These are phyloP conservation scores for Probaryconus sp. DNA, from an alignment of 1,140 invertebrate species.

Conservation along the genomic window DNA sequence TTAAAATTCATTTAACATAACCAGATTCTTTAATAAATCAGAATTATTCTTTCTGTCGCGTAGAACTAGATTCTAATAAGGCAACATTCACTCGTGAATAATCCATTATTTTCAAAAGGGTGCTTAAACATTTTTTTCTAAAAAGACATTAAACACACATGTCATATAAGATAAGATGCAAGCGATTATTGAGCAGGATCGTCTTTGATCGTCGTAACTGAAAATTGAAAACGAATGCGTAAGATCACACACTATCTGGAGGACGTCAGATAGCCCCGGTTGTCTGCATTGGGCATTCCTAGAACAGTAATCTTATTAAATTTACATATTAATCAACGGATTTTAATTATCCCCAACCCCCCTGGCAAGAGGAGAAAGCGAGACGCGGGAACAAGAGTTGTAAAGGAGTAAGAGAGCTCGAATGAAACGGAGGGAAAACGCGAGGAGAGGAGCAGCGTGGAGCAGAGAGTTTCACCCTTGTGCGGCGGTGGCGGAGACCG, in stretches of 20 bases:
- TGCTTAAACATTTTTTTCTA: no score
- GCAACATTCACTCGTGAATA: no score
- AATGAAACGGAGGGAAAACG: conserved; percentile 48
- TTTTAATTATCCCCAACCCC: conserved; percentile 92
- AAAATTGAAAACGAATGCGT: conserved; percentile 57
- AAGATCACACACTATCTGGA: conserved; percentile 54
- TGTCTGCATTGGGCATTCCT: conserved; percentile 78
- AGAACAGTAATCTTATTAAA: conserved; percentile 96
- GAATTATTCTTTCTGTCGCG: no score
- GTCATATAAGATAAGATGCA: not conserved
- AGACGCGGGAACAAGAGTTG: conserved; percentile 50
- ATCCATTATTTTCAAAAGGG: no score
- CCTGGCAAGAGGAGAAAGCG: conserved; percentile 57
- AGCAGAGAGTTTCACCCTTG: conserved; percentile 72
- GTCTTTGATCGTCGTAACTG: conserved; percentile 29
- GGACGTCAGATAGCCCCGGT: conserved; percentile 56
- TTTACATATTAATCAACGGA: conserved; percentile 98
- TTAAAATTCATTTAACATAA: no score
- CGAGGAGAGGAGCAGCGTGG: conserved; percentile 53
- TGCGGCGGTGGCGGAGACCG: conserved; percentile 79
- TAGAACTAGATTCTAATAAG: no score
- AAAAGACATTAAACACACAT: not conserved
- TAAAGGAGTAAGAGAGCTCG: conserved; percentile 67
- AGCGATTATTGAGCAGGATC: not conserved
- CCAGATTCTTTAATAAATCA: no score